Conservation (phyloP, 2,797 vertebrate species). For the Coregonus suidteri region DNA sequence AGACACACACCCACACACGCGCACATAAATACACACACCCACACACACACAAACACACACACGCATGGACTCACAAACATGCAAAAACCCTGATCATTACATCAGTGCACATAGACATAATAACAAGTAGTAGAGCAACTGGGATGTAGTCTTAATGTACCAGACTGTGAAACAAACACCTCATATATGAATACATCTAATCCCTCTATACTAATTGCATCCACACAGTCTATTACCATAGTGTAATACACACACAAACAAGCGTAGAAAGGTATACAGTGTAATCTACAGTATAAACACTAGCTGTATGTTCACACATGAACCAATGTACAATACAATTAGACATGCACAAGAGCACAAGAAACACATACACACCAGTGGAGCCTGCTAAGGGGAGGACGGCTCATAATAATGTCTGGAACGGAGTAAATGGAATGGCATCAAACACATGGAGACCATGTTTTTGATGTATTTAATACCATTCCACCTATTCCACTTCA, state of each 20-base stretch:
- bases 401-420: too few relatives aligned
- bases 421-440: too few relatives aligned
- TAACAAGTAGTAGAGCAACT: slow-evolving; percentile 40
- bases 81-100: slow-evolving; percentile 47
- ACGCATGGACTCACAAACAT: slow-evolving; percentile 1
- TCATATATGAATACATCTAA: not conserved
- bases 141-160: slow-evolving; percentile 44
- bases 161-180: slow-evolving; percentile 16
- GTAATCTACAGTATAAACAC: not conserved
- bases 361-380: too few relatives aligned
- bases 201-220: not conserved
- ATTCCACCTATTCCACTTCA: too few relatives aligned
- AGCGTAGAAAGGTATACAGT: not conserved
- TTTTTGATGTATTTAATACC: too few relatives aligned
- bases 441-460: too few relatives aligned
- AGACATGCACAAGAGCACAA: not conserved
- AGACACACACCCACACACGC: slow-evolving; percentile 5
- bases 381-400: too few relatives aligned
- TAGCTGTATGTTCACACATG: not conserved
- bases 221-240: not conserved
- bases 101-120: slow-evolving; percentile 41
- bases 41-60: not conserved
- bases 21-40: slow-evolving; percentile 16
- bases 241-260: not conserved
- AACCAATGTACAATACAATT: not conserved